phyloP scores from a whole-genome alignment of 2,888 invertebrate genomes.

The Sepioteuthis lessoniana region DNA sequence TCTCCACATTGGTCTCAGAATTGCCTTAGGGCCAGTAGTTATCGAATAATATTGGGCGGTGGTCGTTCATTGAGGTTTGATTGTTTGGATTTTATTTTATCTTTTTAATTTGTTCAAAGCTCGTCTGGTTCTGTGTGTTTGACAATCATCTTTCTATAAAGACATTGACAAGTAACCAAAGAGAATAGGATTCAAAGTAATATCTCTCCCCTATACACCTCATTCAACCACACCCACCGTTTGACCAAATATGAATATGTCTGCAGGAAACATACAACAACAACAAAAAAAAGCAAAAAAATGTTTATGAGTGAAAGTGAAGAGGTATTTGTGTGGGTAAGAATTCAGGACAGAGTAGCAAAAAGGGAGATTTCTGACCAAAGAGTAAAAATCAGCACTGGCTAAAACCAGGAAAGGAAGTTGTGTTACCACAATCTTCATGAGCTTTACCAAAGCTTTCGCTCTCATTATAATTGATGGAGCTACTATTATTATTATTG shows the following conservation, averaged over 20 bases:
- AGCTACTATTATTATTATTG: not conserved
- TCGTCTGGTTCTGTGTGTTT: not conserved
- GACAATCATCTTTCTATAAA: conserved; percentile 17
- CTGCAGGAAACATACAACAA: not conserved
- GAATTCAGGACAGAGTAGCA: not conserved
- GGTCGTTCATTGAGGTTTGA: not conserved
- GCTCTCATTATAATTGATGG: not conserved
- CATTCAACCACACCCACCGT: not conserved
- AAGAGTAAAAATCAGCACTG: not conserved
- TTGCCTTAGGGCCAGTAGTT: not conserved
- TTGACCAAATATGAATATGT: not conserved
- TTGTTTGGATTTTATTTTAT: not conserved
- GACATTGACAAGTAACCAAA: not conserved
- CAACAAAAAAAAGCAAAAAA: not conserved
- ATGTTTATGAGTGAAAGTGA: not conserved
- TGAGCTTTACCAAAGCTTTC: not conserved
- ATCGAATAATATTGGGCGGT: not conserved
- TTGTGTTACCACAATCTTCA: not conserved
- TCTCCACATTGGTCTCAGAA: not conserved
- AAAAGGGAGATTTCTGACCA: not conserved
- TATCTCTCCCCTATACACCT: not conserved
- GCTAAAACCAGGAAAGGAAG: not conserved
- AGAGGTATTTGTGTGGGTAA: not conserved
- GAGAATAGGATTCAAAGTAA: not conserved
- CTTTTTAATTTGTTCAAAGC: not conserved